Evolutionary conservation across 2,888 invertebrate genomes (phyloP).

Genomic region (Rotaria magnacalcarata): DNA sequence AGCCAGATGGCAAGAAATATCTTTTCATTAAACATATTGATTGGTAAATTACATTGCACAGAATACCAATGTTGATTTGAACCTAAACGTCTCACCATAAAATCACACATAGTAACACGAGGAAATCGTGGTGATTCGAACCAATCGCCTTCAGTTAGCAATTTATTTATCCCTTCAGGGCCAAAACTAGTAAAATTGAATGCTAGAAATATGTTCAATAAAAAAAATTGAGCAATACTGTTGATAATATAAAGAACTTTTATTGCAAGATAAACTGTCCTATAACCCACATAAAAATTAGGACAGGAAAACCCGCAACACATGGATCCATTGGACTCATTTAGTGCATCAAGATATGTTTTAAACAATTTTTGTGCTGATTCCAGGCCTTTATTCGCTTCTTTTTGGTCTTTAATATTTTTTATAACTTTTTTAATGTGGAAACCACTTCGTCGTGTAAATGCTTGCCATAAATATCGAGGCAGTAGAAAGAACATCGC

Average conservation of each 20-base stretch:
- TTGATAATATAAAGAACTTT: not conserved
- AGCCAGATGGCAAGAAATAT: not conserved
- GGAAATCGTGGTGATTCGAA: constrained; percentile 21
- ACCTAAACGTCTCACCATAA: not conserved
- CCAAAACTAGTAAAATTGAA: not conserved
- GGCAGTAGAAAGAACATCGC: not conserved
- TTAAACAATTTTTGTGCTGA: not conserved
- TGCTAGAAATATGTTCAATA: not conserved
- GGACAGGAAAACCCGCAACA: not conserved
- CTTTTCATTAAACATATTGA: constrained; percentile 8
- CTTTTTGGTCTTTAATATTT: not conserved
- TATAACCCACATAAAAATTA: not conserved
- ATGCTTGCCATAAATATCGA: not conserved
- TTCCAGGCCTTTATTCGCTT: not conserved
- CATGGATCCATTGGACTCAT: not conserved
- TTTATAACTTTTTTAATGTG: not conserved
- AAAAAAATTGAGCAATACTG: not conserved
- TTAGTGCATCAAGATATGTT: not conserved
- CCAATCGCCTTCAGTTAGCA: not conserved
- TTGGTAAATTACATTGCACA: not conserved
- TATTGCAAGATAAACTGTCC: not conserved
- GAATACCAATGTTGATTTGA: constrained; percentile 30
- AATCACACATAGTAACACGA: constrained; percentile 21
- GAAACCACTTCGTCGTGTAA: not conserved
- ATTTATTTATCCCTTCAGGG: not conserved